Percentiles rank a stretch among this genome's conserved stretches.
phyloP scores from a whole-genome alignment of 2,888 invertebrate genomes.

The Macrophya annulata region DNA sequence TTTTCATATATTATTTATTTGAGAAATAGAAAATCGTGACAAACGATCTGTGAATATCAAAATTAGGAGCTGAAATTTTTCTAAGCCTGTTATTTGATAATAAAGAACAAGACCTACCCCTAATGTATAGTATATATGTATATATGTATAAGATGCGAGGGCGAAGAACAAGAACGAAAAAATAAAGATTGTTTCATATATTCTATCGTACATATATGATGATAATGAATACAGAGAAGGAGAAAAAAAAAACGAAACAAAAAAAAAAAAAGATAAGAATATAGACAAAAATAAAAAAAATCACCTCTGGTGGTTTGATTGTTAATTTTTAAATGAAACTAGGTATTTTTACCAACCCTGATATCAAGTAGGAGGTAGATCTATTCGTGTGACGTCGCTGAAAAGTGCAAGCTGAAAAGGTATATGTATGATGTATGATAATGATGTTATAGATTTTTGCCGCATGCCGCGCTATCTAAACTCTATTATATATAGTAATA shows the following conservation, averaged over 20 bases:
- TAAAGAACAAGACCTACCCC: too few relatives aligned
- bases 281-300: not conserved
- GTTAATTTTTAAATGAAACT: not conserved
- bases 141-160: not conserved
- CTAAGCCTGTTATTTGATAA: too few relatives aligned
- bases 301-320: not conserved
- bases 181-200: not conserved
- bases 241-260: not conserved
- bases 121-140: not conserved
- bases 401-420: constrained; percentile 38
- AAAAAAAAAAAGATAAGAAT: not conserved
- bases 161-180: not conserved
- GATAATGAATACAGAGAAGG: not conserved
- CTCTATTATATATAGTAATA: constrained; percentile 22
- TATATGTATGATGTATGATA: not conserved
- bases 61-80: too few relatives aligned
- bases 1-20: too few relatives aligned
- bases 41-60: too few relatives aligned
- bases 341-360: not conserved
- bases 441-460: constrained; percentile 15
- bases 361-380: not conserved
- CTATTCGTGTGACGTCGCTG: constrained; percentile 12
- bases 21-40: too few relatives aligned
- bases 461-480: constrained; percentile 53
- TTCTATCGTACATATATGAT: not conserved